These are phyloP conservation scores for Guaruba guarouba DNA, from an alignment of 2,113 vertebrate genomes.

Conservation along the genomic window DNA sequence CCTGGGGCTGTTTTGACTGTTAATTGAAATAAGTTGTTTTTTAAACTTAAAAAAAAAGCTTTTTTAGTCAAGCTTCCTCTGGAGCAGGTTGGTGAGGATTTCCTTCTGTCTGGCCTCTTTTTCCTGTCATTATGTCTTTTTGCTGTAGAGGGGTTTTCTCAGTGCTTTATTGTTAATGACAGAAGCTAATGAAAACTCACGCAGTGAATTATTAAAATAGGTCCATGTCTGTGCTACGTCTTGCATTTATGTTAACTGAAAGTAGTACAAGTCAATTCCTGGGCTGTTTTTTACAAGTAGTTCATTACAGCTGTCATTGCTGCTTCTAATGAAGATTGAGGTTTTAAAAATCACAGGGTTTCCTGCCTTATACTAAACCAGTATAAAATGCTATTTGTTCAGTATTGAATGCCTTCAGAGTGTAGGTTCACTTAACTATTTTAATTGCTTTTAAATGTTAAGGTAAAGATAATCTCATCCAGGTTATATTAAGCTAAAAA, in stretches of 20 bases:
- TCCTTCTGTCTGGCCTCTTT: neutral
- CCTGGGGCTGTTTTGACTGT: neutral
- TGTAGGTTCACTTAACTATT: neutral
- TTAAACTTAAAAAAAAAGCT: neutral
- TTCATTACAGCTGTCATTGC: neutral
- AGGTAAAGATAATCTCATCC: neutral
- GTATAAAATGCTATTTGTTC: neutral
- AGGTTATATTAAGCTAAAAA: neutral
- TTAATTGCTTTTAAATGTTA: neutral
- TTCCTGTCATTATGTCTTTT: neutral
- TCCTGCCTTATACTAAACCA: neutral
- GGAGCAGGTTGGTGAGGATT: neutral
- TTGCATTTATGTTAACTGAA: constrained; percentile 16
- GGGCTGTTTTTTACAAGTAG: neutral
- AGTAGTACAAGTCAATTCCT: neutral
- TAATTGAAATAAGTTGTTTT: neutral
- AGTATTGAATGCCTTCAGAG: neutral
- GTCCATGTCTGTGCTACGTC: neutral
- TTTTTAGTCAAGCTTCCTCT: neutral
- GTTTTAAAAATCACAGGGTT: neutral
- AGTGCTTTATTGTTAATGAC: neutral
- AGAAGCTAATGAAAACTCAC: neutral
- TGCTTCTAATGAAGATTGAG: neutral
- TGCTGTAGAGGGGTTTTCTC: neutral
- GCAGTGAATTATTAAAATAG: neutral